A percentile compares a stretch with the other conserved stretches of the same genome.
Evolutionary conservation across 2,888 invertebrate species (phyloP).

Genomic region (Diarsia rubi): DNA sequence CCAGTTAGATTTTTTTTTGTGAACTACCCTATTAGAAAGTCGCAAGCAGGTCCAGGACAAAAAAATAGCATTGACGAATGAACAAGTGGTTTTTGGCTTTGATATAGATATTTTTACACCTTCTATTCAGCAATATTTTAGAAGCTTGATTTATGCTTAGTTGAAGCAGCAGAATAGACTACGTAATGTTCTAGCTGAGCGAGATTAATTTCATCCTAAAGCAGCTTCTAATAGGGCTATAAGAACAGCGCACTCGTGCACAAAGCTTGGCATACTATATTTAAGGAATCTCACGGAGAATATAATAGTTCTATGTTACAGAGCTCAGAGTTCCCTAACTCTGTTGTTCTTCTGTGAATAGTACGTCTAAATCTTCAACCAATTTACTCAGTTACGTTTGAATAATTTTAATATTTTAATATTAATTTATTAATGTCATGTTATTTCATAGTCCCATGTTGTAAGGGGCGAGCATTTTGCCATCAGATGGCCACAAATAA

Average conservation of each 20-base stretch:
- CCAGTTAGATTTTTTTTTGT: no score
- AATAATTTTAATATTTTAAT: no score
- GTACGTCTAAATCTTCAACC: neutral
- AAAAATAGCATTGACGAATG: no score
- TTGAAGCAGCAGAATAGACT: neutral
- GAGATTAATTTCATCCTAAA: neutral
- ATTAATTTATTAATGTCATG: no score
- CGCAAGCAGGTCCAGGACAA: no score
- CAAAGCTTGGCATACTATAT: neutral
- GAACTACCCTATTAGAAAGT: no score
- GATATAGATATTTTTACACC: no score
- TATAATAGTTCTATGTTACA: neutral
- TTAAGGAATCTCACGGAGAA: neutral
- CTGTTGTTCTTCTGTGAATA: neutral
- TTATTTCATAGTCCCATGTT: no score
- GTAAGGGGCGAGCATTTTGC: no score
- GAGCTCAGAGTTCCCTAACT: neutral
- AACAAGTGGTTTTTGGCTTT: no score
- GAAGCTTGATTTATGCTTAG: neutral
- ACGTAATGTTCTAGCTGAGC: neutral
- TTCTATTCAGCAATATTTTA: neutral
- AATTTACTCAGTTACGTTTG: no score
- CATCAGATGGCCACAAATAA: no score
- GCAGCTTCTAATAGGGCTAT: neutral
- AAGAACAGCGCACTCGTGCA: neutral